Base-by-base conservation (phyloP, 2,113 vertebrate species). In the Shinisaurus crocodilurus region DNA sequence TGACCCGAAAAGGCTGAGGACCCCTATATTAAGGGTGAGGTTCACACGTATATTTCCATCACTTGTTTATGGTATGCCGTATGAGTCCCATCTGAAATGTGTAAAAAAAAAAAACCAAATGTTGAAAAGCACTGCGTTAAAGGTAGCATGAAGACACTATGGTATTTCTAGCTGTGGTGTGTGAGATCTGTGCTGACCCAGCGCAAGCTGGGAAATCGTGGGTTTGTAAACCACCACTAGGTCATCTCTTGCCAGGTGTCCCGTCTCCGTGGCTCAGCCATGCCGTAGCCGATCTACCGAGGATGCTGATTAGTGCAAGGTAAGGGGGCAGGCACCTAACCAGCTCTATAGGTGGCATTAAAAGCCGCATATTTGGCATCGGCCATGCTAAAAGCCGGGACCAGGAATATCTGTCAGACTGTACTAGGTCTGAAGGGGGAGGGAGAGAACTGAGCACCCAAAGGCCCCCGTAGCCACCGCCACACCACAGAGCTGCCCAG, bases 291-390 rank as follows among this genome's bases (percentile, higher is more conserved):
- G 0, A 15, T 32, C 77, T 48, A 1, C 23, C 25, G 13, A 32
- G 0, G 0, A 3, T 0, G 0, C 88, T 0, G 10, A 5, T 63
- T 15, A 45, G 34, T 45, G 15, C 2, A 48, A 29, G 16, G 23
- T 27, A 45, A 72, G 86, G 90, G 23, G 75, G 3, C 45, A 23
- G 45, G 1, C 50, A 4, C 6, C 32, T n/a, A 0, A 92, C 88
- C 80, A 57, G 72, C 91, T 34, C 81, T 63, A 23, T 5, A 80
- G 89, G 89, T 88, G 76, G 89, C 90, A 92, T 88, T 67, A 6
- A 85, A n/a, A 77, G 75, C 76, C 83, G 76, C 90, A 88, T 89
- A 5, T 0, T 43, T 87, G 72, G 0, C 0, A 0, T 0, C 45
- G 0, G 4, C 27, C 50, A 82, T 0, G 34, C 43, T 29, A 50